Conservation (phyloP, 2,113 vertebrate species). For the Azemiops feae region DNA sequence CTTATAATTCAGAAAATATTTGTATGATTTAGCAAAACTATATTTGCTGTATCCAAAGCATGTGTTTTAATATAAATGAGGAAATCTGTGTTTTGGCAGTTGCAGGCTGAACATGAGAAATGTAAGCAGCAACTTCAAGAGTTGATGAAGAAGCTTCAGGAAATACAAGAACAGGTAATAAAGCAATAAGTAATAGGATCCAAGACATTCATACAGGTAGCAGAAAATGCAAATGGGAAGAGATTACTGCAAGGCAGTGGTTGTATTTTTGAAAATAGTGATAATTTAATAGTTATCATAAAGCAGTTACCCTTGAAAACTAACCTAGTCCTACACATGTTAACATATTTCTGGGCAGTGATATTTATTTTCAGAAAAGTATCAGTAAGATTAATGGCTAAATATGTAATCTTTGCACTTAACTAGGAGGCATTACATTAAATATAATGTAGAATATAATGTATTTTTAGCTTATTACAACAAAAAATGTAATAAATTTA, state of each 20-base stretch:
- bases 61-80: conserved; percentile 19
- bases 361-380: not conserved
- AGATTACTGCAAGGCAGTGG: not conserved
- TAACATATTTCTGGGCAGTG: not conserved
- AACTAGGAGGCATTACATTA: not conserved
- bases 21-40: not conserved
- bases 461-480: not conserved
- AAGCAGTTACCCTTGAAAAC: not conserved
- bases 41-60: not conserved
- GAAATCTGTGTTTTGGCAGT: conserved; percentile 70
- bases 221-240: not conserved
- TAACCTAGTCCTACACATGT: not conserved
- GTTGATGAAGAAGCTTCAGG: conserved; percentile 80
- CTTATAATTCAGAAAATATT: not conserved
- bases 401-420: not conserved
- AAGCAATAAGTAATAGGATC: not conserved
- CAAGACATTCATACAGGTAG: not conserved
- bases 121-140: conserved; percentile 88
- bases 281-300: not conserved
- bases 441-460: not conserved
- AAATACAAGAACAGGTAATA: conserved; percentile 86
- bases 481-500: not conserved
- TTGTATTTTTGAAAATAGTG: not conserved
- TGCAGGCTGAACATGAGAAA: conserved; percentile 83
- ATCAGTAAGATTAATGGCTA: not conserved